Base-by-base conservation (phyloP, 2,113 vertebrate genomes). In the Spermophilus dauricus region DNA sequence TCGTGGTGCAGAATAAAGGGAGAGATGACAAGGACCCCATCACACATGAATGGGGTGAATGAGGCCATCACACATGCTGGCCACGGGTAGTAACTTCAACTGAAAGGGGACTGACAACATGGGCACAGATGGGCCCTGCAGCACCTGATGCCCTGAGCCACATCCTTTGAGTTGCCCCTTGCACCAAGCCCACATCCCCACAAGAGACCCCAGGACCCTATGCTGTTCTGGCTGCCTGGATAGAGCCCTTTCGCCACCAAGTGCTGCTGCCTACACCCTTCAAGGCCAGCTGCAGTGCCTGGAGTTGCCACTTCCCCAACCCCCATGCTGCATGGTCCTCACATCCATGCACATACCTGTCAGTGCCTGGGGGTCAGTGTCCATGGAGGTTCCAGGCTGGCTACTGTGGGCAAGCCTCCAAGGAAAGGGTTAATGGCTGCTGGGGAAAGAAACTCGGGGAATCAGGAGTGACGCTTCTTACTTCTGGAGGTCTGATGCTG, bases 51-150 rank as follows among this genome's bases (percentile, higher is more conserved):
- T 37, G 37, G 37, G 37, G 37, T 37, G 37, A 37, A 37, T 37
- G 18, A 86, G 16, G 89, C 58, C 98, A 97, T 91, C 51, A 8
- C 11, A 75, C 1, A 12, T 94, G 26, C 98, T 70, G 10, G 98
- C 98, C 37, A 94, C 98, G 37, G 98, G 98, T 10, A 97, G 98
- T 37, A 98, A 97, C 97, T 98, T 98, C 89, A 98, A 97, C 14
- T 51, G 77, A 8, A 77, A 98, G 20, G 26, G 28, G 0, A 28
- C n/a, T 0, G 95, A 98, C 51, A 97, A 98, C 45, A 67, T 95
- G n/a, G 82, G 82, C 24, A 28, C 61, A 28, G 61, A 18, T 2
- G 81, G 92, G 80, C 73, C n/a, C 73, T 67, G 28, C 20, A 80
- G 51, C 48, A 20, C 0, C 58, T 8, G 51, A 37, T 4, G 10